phyloP scores from a whole-genome alignment of 2,797 vertebrate species.

The Mastacembelus armatus region DNA sequence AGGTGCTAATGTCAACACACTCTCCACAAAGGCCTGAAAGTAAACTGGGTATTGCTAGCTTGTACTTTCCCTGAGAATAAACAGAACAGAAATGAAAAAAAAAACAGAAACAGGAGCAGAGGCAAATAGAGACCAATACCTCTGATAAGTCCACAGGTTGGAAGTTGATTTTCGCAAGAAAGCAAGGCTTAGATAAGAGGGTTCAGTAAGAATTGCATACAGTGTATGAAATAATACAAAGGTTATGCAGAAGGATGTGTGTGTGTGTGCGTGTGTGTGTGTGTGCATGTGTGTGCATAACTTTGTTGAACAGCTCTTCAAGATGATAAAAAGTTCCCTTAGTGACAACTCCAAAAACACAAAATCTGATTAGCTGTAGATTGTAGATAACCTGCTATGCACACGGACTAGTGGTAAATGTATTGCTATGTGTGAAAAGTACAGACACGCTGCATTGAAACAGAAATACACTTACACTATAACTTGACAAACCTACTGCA shows the following conservation, averaged over 20 bases:
- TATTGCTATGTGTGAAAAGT: constrained; percentile 32
- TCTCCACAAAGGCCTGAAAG: constrained; percentile 25
- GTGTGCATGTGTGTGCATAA: constrained; percentile 8
- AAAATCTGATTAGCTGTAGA: constrained; percentile 58
- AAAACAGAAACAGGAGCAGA: constrained; percentile 2
- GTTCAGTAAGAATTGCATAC: constrained; percentile 33
- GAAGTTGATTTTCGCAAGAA: constrained; percentile 41
- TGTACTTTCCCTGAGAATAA: constrained; percentile 52
- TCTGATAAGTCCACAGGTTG: constrained; percentile 34
- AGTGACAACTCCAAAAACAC: constrained; percentile 32
- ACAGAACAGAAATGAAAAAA: constrained; percentile 5
- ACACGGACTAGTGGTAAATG: constrained; percentile 31
- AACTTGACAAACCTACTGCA: background rate
- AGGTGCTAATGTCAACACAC: constrained; percentile 50
- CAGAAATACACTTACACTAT: background rate
- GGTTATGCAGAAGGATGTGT: constrained; percentile 26
- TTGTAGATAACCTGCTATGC: constrained; percentile 45
- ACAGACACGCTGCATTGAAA: background rate
- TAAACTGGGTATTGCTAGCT: constrained; percentile 20
- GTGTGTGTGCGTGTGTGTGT: constrained; percentile 23
- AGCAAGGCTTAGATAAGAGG: constrained; percentile 50
- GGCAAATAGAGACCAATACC: constrained; percentile 26
- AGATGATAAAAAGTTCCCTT: constrained; percentile 41
- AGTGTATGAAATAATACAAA: constrained; percentile 23
- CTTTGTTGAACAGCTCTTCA: constrained; percentile 6